Conservation (phyloP, 1,140 invertebrate species). For the Drosophila lacteicornis region DNA sequence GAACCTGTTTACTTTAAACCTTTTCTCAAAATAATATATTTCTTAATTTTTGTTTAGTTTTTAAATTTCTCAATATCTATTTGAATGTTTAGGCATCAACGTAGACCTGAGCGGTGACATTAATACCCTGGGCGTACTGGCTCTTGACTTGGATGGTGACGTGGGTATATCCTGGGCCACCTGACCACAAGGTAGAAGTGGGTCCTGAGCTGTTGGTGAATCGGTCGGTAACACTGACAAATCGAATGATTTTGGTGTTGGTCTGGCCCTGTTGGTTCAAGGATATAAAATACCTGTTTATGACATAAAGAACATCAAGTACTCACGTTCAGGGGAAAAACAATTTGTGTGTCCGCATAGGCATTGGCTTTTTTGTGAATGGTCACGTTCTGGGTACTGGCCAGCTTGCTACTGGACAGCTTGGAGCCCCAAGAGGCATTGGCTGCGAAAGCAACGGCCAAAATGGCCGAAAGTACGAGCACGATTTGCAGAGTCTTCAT, state of each 20-base stretch:
- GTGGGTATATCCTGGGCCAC: slow-evolving; percentile 45
- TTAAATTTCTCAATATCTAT: not conserved
- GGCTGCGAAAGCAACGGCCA: slow-evolving; percentile 48
- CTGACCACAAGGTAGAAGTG: slow-evolving; percentile 30
- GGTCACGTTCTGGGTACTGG: slow-evolving; percentile 41
- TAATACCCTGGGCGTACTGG: slow-evolving; percentile 37
- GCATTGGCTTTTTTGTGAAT: slow-evolving; percentile 26
- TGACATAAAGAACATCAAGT: not conserved
- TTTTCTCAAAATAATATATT: not conserved
- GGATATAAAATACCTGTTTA: not conserved
- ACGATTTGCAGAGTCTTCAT: slow-evolving; percentile 44
- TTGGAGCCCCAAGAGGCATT: slow-evolving; percentile 49
- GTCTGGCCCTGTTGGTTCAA: slow-evolving; percentile 42
- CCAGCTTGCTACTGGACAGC: slow-evolving; percentile 29
- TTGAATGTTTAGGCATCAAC: slow-evolving; percentile 11
- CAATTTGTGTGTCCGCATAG: slow-evolving; percentile 4
- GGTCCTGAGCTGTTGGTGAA: slow-evolving; percentile 68
- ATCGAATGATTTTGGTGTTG: slow-evolving; percentile 55
- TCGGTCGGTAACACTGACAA: slow-evolving; percentile 50
- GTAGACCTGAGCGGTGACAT: slow-evolving; percentile 29
- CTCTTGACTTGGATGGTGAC: slow-evolving; percentile 51
- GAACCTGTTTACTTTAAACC: not conserved
- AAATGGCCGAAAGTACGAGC: slow-evolving; percentile 42
- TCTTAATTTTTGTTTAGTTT: not conserved
- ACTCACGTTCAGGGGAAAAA: slow-evolving; percentile 40